Evolutionary conservation across 2,888 invertebrate genomes (phyloP).

Genomic region (Rhorus exstirpatorius): DNA sequence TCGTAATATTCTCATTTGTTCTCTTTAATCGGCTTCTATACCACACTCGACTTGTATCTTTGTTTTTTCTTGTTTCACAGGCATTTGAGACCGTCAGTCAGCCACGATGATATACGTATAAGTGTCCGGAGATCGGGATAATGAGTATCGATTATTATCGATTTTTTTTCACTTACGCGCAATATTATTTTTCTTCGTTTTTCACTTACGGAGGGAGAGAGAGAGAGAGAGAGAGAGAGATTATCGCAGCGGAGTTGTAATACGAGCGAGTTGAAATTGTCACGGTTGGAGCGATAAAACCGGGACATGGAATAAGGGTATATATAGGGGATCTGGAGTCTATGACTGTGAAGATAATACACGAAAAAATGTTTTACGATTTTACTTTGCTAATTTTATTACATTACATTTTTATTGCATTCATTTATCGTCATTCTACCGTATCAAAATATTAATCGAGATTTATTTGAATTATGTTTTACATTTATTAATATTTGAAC

Average conservation of each 20-base stretch:
- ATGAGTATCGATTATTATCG: conserved; percentile 12
- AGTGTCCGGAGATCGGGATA: conserved; percentile 37
- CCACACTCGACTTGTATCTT: too few species aligned
- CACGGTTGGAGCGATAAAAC: conserved; percentile 9
- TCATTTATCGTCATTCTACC: background rate
- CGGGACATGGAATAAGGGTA: background rate
- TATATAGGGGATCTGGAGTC: too few species aligned
- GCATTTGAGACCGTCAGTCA: background rate
- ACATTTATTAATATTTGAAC: too few species aligned
- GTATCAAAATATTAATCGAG: too few species aligned
- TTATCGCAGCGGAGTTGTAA: background rate
- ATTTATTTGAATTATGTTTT: too few species aligned
- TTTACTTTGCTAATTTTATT: background rate
- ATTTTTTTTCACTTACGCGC: conserved; percentile 2
- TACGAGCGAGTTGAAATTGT: conserved; percentile 28
- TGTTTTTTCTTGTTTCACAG: background rate
- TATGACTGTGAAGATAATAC: too few species aligned
- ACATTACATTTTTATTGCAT: background rate
- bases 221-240: background rate
- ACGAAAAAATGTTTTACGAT: too few species aligned
- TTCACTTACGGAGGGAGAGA: background rate
- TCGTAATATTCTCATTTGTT: conserved; percentile 5
- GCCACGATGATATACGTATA: conserved; percentile 15
- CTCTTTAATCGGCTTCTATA: conserved; percentile 4
- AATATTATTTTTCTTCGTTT: conserved; percentile 14